Conservation (phyloP, 2,113 vertebrate species). For the Callopanchax toddi region DNA sequence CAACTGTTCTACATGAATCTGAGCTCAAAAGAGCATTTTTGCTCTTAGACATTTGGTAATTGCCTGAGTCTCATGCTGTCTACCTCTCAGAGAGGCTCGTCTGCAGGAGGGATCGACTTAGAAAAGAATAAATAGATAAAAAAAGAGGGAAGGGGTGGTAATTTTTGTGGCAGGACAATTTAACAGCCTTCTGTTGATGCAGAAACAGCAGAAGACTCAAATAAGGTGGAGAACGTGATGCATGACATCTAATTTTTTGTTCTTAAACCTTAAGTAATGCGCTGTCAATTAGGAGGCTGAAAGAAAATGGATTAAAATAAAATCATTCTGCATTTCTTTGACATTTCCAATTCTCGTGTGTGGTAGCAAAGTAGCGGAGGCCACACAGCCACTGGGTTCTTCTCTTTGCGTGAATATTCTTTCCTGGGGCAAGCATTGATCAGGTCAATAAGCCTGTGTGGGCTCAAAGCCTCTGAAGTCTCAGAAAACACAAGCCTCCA, state of each 20-base stretch:
- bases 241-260: conserved; percentile 5
- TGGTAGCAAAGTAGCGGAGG: background rate
- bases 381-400: background rate
- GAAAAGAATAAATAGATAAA: conserved; percentile 5
- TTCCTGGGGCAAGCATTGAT: conserved; percentile 13
- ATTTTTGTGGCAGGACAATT: conserved; percentile 26
- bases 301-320: background rate
- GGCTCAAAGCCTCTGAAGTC: background rate
- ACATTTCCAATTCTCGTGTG: background rate
- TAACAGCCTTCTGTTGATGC: conserved; percentile 27
- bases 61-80: conserved; percentile 53
- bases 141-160: conserved; percentile 7
- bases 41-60: conserved; percentile 64
- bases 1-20: conserved; percentile 56
- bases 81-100: conserved; percentile 26
- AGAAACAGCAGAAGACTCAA: conserved; percentile 22
- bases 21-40: conserved; percentile 58
- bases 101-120: conserved; percentile 25
- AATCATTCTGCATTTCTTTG: background rate
- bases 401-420: conserved; percentile 12
- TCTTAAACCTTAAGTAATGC: conserved; percentile 20
- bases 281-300: background rate
- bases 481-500: background rate
- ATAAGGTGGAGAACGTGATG: background rate
- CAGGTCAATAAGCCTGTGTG: conserved; percentile 2